Conservation (phyloP, 2,113 vertebrate genomes). For the Psilopogon haemacephalus region DNA sequence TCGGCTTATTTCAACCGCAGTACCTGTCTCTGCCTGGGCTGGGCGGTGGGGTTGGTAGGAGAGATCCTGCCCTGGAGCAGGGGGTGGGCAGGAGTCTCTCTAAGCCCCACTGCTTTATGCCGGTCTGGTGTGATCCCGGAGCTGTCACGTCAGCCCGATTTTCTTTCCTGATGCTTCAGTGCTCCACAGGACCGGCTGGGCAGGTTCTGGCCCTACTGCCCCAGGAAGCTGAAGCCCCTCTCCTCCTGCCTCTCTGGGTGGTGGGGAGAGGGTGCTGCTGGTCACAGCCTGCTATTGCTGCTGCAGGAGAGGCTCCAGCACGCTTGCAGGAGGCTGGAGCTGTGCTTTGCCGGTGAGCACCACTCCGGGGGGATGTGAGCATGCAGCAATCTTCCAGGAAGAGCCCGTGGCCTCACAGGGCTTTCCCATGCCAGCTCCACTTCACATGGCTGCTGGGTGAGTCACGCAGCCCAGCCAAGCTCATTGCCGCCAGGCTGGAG, state of each 20-base stretch:
- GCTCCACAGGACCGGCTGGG: neutral
- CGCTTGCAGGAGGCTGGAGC: rapidly evolving
- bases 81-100: neutral
- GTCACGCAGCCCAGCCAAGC: slow-evolving; percentile 21
- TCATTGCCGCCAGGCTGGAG: neutral
- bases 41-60: neutral
- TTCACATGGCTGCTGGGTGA: slow-evolving; percentile 23
- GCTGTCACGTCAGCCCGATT: neutral
- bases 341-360: neutral
- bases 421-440: slow-evolving; percentile 33
- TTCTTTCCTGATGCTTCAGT: neutral
- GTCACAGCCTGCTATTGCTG: neutral
- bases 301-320: neutral
- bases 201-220: neutral
- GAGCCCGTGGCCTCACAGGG: neutral
- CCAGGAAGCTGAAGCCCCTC: neutral
- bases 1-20: rapidly evolving
- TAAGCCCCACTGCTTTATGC: neutral
- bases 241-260: rapidly evolving
- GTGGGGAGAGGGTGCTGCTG: neutral
- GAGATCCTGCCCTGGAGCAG: neutral
- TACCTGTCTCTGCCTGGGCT: neutral
- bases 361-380: rapidly evolving
- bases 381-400: slow-evolving; percentile 34
- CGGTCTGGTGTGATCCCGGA: rapidly evolving